Base-by-base conservation (phyloP, 2,797 vertebrate genomes). In the Periophthalmus magnuspinnatus region DNA sequence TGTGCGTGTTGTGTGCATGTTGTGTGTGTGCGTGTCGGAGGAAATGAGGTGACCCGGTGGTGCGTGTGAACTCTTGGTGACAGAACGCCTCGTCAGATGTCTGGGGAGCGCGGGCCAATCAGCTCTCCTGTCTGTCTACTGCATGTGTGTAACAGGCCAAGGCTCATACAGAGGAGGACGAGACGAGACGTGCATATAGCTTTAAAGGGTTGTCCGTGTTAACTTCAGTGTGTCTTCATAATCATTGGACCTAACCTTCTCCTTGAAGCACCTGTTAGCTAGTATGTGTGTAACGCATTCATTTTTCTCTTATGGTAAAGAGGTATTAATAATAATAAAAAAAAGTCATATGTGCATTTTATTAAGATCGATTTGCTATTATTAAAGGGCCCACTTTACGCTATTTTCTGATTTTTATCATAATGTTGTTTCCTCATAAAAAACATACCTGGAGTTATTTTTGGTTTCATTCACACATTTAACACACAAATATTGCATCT, bases 51-150 rank as follows among this genome's bases (percentile, higher is more conserved):
- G 81, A 85, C 81, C 84, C 55, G 74, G 70, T 69, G 82, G 72
- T 66, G 82, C 32, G 50, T 70, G 69, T 79, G 69, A 86, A 78
- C 64, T 34, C 36, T 57, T 65, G 72, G 75, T 70, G 77, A 89
- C 85, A 88, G 78, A 86, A 80, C 68, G 87, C 83, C 68, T 82
- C 50, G 73, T 90, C 85, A 88, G 86, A 84, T 78, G 83, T 86
- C 80, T 85, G 78, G 78, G 70, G 76, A 77, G 75, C 62, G 75
- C 54, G 41, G 21, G 68, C 81, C 82, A 84, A 82, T 88, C 78
- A 74, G 79, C 58, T 85, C 67, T 67, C 47, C 50, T 84, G 79
- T 82, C 76, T 82, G 76, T 76, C 66, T 78, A 5, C 55, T 17
- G 24, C 55, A 64, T 67, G 47, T 8, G 55, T 54, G 48, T 28